Evolutionary conservation across 2,113 vertebrate genomes (phyloP), one percentile per base, ranked within the genome.

Genomic region (Oncorhynchus kisutch): DNA sequence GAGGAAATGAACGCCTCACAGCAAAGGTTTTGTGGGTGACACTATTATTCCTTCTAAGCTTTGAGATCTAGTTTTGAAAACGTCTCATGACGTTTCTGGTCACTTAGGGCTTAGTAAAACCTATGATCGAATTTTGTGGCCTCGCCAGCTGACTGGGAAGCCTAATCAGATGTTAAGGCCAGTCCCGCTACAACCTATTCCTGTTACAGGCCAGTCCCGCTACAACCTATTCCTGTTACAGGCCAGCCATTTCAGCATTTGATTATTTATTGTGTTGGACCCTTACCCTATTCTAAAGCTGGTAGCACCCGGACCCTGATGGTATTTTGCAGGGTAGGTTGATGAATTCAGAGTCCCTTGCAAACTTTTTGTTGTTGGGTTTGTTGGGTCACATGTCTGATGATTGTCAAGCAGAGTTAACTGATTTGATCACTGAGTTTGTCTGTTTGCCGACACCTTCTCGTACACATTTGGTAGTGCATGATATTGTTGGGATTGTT

Each of bases 41-140:
- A 20, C 70, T 0, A 18, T 29, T 25, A 2, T 29, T 27, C 59
- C 48, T 12, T 12, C 8, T 7, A 74, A 66, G 45, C 64, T 39
- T 66, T n/a, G 60, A 11, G 24, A 25, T 18, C 4, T 14, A 13
- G 60, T 66, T 22, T 48, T 74, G 5, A 31, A 45, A 29, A 29
- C 31, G 9, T 45, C 22, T n/a, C 72, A 74, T 48, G 72, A 66
- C 45, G 20, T 20, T 16, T 3, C 60, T 31, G 64, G 48, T 2
- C 72, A 68, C 6, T 54, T 22, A 48, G 73, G 27, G 2, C 9
- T 75, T n/a, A 8, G 25, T 12, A 75, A 75, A n/a, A 59, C 66
- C 6, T 75, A 69, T 29, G 31, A 70, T 2, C 20, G 29, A 71
- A 51, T 77, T 27, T 71, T 70, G 45, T 77, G 75, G 75, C 5